A percentile compares a stretch with the other conserved stretches of the same genome.
These are phyloP conservation scores for Struthidea cinerea DNA, from an alignment of 2,113 vertebrate genomes.

Conservation along the genomic window DNA sequence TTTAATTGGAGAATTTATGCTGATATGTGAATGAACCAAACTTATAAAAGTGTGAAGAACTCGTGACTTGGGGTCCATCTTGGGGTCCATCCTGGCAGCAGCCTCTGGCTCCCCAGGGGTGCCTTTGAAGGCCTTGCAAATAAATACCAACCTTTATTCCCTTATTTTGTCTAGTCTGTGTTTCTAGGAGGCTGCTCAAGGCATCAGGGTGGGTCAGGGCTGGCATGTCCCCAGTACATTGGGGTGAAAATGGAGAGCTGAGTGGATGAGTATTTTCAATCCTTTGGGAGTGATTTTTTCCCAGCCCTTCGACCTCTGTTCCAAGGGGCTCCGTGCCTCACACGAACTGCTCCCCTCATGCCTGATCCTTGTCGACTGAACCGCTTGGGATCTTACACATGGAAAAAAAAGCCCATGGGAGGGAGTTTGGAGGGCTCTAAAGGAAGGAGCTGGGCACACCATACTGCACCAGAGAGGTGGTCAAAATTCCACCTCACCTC, in stretches of 20 bases:
- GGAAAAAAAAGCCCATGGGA: background rate
- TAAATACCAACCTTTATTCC: too few relatives aligned
- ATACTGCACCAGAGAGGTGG: background rate
- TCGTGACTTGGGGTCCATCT: too few relatives aligned
- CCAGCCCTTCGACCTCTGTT: background rate
- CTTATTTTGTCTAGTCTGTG: too few relatives aligned
- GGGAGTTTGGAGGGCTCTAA: background rate
- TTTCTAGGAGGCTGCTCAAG: too few relatives aligned
- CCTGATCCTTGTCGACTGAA: background rate
- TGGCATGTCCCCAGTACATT: background rate
- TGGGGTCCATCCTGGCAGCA: too few relatives aligned
- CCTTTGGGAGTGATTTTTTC: background rate
- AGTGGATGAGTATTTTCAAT: background rate
- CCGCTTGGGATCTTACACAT: rapidly evolving
- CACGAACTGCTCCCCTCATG: rapidly evolving
- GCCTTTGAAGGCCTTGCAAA: too few relatives aligned
- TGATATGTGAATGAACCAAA: too few relatives aligned
- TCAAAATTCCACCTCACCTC: background rate
- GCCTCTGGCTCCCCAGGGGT: too few relatives aligned
- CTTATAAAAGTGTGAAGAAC: too few relatives aligned
- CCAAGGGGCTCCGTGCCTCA: background rate
- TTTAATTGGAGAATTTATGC: too few relatives aligned
- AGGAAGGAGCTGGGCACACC: background rate
- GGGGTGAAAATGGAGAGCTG: background rate
- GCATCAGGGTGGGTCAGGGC: background rate